phyloP scores from a whole-genome alignment of 2,113 vertebrate species.

The Pituophis catenifer region DNA sequence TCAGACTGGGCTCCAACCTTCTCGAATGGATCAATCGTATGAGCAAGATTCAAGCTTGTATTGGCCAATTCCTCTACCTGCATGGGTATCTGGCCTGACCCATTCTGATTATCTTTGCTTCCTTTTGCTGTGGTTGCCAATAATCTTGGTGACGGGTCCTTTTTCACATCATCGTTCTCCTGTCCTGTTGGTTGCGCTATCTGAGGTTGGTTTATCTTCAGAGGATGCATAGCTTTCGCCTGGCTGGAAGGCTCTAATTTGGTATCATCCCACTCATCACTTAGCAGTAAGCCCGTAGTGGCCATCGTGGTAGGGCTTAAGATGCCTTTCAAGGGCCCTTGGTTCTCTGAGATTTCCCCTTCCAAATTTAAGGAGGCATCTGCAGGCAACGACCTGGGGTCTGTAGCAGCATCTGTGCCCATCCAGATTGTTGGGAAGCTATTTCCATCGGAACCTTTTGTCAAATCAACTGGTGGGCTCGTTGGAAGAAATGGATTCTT shows the following conservation, averaged over 20 bases:
- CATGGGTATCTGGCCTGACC: background rate
- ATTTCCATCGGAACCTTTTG: background rate
- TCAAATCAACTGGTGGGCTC: background rate
- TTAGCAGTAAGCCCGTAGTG: background rate
- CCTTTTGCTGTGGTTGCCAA: background rate
- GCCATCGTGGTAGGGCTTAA: slow-evolving; percentile 10
- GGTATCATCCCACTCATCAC: slow-evolving; percentile 75
- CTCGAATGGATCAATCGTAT: background rate
- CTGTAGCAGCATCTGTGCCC: background rate
- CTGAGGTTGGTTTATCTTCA: slow-evolving; percentile 19
- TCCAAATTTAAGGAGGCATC: background rate
- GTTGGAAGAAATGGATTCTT: background rate
- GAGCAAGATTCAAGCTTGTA: background rate
- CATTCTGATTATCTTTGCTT: slow-evolving; percentile 6
- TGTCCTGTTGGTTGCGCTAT: background rate
- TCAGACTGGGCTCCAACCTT: background rate
- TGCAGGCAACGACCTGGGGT: accelerated
- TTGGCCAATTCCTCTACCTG: background rate
- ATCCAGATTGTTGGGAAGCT: slow-evolving; percentile 13
- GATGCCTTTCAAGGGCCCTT: accelerated
- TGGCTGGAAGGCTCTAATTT: slow-evolving; percentile 46
- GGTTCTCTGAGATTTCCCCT: background rate
- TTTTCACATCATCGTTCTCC: background rate
- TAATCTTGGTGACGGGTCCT: background rate
- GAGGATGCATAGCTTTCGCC: background rate